A percentile compares a stretch with the other conserved stretches of the same genome.
Conservation (phyloP, 2,113 vertebrate genomes). For the Arvicanthis niloticus region DNA sequence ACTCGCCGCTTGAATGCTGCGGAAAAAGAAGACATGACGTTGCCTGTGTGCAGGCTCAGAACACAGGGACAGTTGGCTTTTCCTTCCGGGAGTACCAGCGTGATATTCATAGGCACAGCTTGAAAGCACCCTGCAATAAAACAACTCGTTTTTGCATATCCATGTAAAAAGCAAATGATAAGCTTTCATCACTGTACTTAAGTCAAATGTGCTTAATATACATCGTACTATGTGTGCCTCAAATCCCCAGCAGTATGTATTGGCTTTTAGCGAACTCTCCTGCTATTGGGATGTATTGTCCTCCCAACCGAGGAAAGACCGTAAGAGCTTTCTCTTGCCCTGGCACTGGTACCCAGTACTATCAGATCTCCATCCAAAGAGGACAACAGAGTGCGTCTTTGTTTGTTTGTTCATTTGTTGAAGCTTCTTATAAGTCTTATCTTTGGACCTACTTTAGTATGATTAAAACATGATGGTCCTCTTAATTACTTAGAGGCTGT, state of each 20-base stretch:
- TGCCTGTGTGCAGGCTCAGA: not conserved
- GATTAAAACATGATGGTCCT: no score
- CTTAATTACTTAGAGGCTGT: accelerated
- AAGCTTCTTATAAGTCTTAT: not conserved
- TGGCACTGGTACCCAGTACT: not conserved
- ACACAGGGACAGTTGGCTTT: not conserved
- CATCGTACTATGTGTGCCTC: not conserved
- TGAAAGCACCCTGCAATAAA: constrained; percentile 12
- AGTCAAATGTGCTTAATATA: not conserved
- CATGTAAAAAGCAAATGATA: constrained; percentile 12
- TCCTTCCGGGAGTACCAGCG: not conserved
- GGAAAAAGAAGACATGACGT: not conserved
- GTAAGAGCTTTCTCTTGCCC: not conserved
- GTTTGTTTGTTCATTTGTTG: not conserved
- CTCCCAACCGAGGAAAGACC: not conserved
- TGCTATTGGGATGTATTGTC: not conserved
- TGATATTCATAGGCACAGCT: not conserved
- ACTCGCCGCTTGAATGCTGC: not conserved
- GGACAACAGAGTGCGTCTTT: not conserved
- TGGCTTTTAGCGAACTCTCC: not conserved
- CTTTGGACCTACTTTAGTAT: not conserved
- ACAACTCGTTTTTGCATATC: not conserved
- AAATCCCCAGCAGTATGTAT: not conserved
- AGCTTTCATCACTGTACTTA: not conserved
- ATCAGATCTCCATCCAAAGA: not conserved